Evolutionary conservation across 2,797 vertebrate species (phyloP), one percentile per base, ranked within the genome.

Genomic region (Molossus alvarezi): DNA sequence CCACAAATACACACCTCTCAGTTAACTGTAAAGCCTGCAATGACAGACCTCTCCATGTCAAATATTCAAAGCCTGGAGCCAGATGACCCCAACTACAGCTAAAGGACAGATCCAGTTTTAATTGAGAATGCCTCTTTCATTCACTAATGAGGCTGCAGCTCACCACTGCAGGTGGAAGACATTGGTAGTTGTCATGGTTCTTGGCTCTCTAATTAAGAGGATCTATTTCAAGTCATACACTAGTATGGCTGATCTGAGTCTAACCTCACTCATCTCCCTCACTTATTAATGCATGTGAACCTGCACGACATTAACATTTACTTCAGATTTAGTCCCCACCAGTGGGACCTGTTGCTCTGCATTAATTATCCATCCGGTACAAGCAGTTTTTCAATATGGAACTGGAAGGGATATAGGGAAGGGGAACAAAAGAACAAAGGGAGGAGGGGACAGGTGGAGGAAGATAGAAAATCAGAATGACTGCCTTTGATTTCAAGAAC

Each of bases 261-360:
- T 94, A 97, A 95, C 95, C 87, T 97, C 97, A 96, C 95, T 97
- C 97, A 95, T 94, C 79, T 95, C 80, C 77, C 76, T 29, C 21
- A n/a, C 96, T 97, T 98, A 96, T 98, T 98, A 98, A 97, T 97
- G 98, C 85, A 96, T 33, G 96, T 92, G 97, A 97, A 95, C 89
- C 96, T 97, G 93, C 81, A 96, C 10, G 29, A 90, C 87, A 0
- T 69, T 86, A 95, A 96, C 41, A 94, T 94, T 95, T 92, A 96
- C 96, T 96, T 91, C 96, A 95, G 95, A 96, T 95, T 96, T 79
- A 87, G 96, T 79, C 45, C 27, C 93, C 94, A 97, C 98, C 98
- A 98, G 94, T 91, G 96, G 95, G 98, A 98, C 98, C 98, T 98
- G 98, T 98, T 98, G 98, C 85, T 97, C 81, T 94, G 88, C 37